Evolutionary conservation across 2,113 vertebrate species (phyloP), one percentile per base, ranked within the genome.

Genomic region (Pandion haliaetus): DNA sequence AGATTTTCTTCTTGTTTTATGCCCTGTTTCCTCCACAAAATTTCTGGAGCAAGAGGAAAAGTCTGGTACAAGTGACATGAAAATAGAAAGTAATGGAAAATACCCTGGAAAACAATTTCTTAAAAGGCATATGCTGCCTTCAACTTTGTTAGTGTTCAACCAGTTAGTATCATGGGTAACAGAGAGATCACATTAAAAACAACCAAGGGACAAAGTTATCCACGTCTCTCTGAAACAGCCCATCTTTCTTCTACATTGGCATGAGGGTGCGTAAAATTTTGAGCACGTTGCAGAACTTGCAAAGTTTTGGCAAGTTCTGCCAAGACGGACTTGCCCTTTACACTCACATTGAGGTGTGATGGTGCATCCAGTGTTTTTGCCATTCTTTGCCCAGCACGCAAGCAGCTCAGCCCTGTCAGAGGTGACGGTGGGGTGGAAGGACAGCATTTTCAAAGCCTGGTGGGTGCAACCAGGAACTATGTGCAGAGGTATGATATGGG

Each of bases 341-440:
- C 0, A 3, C 21, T 28, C 9, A 2, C 0, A 0, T 1, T 0
- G 49, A 9, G 59, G 4, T 1, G 16, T 23, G 47, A 45, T 2
- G 8, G 29, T 4, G 2, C 15, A 2, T 5, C 7, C 19, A 1
- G 42, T 1, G 16, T n/a, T 69, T 40, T 38, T 14, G n/a, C 54
- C 49, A 23, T n/a, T 47, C 65, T 62, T 66, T 13, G 7, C 13
- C 29, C 71, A 20, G 5, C 38, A 17, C 8, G 10, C 0, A 7
- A 58, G 54, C 32, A 13, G 25, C 31, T 79, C 19, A 44, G 28
- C 66, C 26, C 67, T 2, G 13, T 12, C 17, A 1, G 49, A 29
- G 86, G 63, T 12, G 47, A 67, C 0, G 3, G 38, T 32, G 38
- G 57, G 92, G 84, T 52, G 6, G 67, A 62, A 34, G 59, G 31